phyloP scores from a whole-genome alignment of 1,140 invertebrate genomes.

The Lordiphosa mommai region DNA sequence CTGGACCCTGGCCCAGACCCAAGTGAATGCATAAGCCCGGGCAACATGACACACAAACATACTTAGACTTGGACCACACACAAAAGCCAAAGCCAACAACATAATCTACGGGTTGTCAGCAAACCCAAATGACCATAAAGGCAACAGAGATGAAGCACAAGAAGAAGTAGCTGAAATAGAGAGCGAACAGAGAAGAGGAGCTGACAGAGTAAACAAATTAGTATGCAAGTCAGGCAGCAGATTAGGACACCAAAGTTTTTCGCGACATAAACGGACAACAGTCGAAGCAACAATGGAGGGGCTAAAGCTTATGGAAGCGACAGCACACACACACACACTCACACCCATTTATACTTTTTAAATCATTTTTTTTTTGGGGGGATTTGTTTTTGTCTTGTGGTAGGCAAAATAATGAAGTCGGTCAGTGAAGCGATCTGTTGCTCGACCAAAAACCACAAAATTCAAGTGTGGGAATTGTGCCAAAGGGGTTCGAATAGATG shows the following conservation, averaged over 20 bases:
- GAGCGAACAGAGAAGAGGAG: not conserved
- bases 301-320: not conserved
- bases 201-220: conserved; percentile 66
- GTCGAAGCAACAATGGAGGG: conserved; percentile 12
- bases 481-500: too few relatives aligned
- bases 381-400: conserved; percentile 20
- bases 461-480: too few relatives aligned
- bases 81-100: conserved; percentile 71
- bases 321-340: conserved; percentile 18
- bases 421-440: conserved; percentile 54
- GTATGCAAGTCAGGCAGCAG: conserved; percentile 75
- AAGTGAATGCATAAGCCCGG: conserved; percentile 55
- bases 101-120: conserved; percentile 77
- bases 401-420: conserved; percentile 64
- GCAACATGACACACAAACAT: conserved; percentile 42
- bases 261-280: conserved; percentile 71
- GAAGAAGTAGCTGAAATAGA: not conserved
- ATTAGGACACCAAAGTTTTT: conserved; percentile 78
- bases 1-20: conserved; percentile 11
- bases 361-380: conserved; percentile 24
- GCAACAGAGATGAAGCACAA: conserved; percentile 26
- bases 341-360: conserved; percentile 20
- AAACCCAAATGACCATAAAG: conserved; percentile 65
- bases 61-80: conserved; percentile 37
- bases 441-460: conserved; percentile 7